Percentiles rank a stretch among this genome's conserved stretches.
Conservation (phyloP, 2,888 invertebrate species). For the Lithophane socia region DNA sequence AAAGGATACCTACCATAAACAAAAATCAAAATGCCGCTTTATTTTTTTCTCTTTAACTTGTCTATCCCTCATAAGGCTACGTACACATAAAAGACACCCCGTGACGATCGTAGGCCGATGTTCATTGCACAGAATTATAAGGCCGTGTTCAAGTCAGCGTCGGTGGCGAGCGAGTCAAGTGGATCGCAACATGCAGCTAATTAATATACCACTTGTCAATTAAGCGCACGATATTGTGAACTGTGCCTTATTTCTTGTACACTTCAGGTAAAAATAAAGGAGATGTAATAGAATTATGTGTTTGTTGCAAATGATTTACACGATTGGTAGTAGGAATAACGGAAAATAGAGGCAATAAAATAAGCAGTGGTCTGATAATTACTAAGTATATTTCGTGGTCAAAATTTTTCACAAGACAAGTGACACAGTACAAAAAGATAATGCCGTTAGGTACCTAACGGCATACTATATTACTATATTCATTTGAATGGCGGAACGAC, state of each 20-base stretch:
- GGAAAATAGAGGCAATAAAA: too few relatives aligned
- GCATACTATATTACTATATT: too few relatives aligned
- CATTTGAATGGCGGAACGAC: too few relatives aligned
- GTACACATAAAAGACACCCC: constrained; percentile 69
- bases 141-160: constrained; percentile 60
- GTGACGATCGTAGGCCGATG: constrained; percentile 69
- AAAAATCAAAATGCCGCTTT: neutral
- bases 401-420: too few relatives aligned
- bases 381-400: too few relatives aligned
- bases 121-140: constrained; percentile 70
- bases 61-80: constrained; percentile 55
- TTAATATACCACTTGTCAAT: constrained; percentile 70
- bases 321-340: neutral
- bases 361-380: too few relatives aligned
- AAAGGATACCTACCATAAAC: fast-evolving
- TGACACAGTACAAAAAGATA: too few relatives aligned
- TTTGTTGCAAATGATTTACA: constrained; percentile 9
- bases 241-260: constrained; percentile 53
- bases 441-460: too few relatives aligned
- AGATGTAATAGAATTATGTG: neutral
- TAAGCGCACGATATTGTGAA: constrained; percentile 61
- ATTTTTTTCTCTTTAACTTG: neutral
- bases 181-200: constrained; percentile 63
- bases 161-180: constrained; percentile 68
- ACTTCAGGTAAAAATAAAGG: constrained; percentile 34